These are phyloP conservation scores for Corvus hawaiiensis DNA, from an alignment of 2,113 vertebrate genomes.

Conservation along the genomic window DNA sequence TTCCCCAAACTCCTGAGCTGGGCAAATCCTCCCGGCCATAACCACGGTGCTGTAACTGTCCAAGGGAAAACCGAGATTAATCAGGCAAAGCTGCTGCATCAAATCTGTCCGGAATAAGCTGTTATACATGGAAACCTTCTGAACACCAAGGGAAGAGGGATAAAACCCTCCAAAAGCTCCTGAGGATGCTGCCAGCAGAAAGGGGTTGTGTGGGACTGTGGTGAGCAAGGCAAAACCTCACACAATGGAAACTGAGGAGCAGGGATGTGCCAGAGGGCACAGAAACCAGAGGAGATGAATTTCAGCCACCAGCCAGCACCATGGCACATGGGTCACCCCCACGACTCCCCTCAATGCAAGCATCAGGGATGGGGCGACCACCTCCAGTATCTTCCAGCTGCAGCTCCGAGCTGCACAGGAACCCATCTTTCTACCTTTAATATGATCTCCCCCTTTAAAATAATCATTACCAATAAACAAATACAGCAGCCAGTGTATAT, in stretches of 20 bases:
- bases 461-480: constrained; percentile 49
- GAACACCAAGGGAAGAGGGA: not conserved
- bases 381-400: not conserved
- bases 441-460: constrained; percentile 12
- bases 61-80: not conserved
- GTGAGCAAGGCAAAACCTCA: not conserved
- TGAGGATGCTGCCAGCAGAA: not conserved
- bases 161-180: not conserved
- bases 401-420: not conserved
- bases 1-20: not conserved
- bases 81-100: not conserved
- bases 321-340: rapidly evolving
- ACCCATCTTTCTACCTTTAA: not conserved
- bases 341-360: rapidly evolving
- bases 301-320: not conserved
- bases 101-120: not conserved
- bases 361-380: not conserved
- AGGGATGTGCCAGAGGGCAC: not conserved
- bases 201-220: rapidly evolving
- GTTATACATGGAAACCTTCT: not conserved
- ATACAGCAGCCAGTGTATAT: constrained; percentile 41
- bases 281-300: not conserved
- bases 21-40: not conserved
- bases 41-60: rapidly evolving
- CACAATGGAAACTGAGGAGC: rapidly evolving